Conservation (phyloP, 2,113 vertebrate species). For the Varanus salvator region DNA sequence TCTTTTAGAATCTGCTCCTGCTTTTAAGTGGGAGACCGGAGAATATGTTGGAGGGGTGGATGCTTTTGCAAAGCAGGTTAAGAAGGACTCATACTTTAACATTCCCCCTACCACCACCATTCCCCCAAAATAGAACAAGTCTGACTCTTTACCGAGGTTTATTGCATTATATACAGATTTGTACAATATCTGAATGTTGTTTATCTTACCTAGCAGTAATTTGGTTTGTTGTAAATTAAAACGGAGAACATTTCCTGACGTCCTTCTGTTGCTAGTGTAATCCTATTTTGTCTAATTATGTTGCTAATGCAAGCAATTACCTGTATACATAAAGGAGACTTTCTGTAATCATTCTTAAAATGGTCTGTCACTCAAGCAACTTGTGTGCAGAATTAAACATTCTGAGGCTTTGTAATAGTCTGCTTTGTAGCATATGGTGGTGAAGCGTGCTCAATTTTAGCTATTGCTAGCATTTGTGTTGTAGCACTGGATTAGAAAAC, state of each 20-base stretch:
- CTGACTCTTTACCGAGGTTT: neutral
- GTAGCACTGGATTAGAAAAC: neutral
- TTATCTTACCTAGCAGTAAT: conserved; percentile 15
- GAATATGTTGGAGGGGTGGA: conserved; percentile 20
- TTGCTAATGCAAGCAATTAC: conserved; percentile 36
- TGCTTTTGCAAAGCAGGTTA: conserved; percentile 15
- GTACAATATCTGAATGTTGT: conserved; percentile 16
- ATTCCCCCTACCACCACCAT: neutral
- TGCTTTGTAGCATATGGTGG: neutral
- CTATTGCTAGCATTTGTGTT: neutral
- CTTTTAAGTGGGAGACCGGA: conserved; percentile 22
- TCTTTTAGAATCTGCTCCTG: conserved; percentile 28
- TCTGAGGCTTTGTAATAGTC: neutral
- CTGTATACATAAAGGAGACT: conserved; percentile 25
- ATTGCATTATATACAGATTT: neutral
- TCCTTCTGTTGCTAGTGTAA: conserved; percentile 5
- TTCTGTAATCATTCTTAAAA: conserved; percentile 30
- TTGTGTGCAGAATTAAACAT: neutral
- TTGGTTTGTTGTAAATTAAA: conserved; percentile 30
- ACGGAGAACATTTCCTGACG: neutral
- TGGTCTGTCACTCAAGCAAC: conserved; percentile 31
- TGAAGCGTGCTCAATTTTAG: neutral
- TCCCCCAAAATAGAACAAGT: neutral
- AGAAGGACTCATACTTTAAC: neutral
- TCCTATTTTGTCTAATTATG: conserved; percentile 43